Base-by-base conservation (phyloP, 23 tunicate species). In the Aplidium turbinatum region DNA sequence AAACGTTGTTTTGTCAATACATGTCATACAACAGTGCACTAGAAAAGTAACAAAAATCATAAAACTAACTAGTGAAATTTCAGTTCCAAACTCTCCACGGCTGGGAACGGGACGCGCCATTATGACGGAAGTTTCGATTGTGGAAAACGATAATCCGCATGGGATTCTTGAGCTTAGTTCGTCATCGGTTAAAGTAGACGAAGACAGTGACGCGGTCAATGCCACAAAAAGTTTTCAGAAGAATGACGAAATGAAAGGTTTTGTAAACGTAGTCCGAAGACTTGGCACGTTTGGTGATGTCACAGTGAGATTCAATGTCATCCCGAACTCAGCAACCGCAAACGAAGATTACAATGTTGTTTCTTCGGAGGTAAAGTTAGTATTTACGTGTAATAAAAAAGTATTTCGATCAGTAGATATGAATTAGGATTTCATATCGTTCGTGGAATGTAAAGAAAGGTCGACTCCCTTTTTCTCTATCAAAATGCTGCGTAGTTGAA, bases 231-330 rank as follows among this genome's bases (percentile, higher is more conserved):
- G 21, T 18, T 58, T 24, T 29, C 4, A 6, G 11, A 26, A 11
- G 4, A 63, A 65, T 16, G 75, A 77, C 32, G 70, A 38, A 31
- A 46, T 36, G n/a, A 58, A 16, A 29, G 47, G 31, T 45, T 80
- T 80, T 70, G n/a, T 89, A 4, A 39, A 68, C 35, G 74, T 89
- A 13, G 76, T 81, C 27, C 45, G 96, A 34, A 82, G 63, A 52
- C 58, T 68, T 3, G 96, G 96, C 31, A 34, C 42, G 7, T 89
- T 89, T 68, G 96, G 96, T 39, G 85, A 89, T 13, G 83, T 89
- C 23, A 76, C 84, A 48, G 84, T 89, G 0, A 63, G 84, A 0
- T 58, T 81, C 18, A 71, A 38, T 0, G 81, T 74, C 9, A 68
- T 38, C 0, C 73, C 75, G 1, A 88, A 79, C 13, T 24, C 63